Conservation (phyloP, 2,888 invertebrate genomes). For the Allophyes oxyacanthae region DNA sequence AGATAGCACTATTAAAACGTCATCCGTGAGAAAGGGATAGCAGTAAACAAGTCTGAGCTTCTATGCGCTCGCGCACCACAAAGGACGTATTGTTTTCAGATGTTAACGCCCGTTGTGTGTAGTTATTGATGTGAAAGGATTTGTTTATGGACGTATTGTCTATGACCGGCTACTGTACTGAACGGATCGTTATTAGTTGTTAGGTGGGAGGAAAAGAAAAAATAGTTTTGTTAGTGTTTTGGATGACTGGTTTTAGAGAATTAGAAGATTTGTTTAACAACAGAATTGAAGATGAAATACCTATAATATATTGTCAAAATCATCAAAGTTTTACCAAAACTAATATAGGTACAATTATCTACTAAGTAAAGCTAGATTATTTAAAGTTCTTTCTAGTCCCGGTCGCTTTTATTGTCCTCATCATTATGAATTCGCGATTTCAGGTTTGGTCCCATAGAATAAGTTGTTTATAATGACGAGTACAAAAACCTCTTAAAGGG, state of each 20-base stretch:
- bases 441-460: too few species aligned
- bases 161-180: slow-evolving; percentile 60
- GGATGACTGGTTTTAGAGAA: slow-evolving; percentile 1
- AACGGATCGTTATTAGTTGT: slow-evolving; percentile 24
- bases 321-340: too few species aligned
- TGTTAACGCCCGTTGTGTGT: slow-evolving; percentile 73
- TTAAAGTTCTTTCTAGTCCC: too few species aligned
- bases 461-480: too few species aligned
- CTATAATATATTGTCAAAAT: too few species aligned
- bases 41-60: slow-evolving; percentile 59
- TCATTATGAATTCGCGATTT: too few species aligned
- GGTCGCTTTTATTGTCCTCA: too few species aligned
- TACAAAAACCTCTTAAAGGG: too few species aligned
- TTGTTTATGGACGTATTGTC: slow-evolving; percentile 65
- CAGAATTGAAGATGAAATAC: background rate
- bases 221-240: slow-evolving; percentile 15
- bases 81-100: slow-evolving; percentile 72
- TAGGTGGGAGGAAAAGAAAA: slow-evolving; percentile 31
- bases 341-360: too few species aligned
- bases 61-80: slow-evolving; percentile 70
- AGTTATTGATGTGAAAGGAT: slow-evolving; percentile 66
- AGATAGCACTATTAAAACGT: slow-evolving; percentile 61
- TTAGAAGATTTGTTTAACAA: background rate
- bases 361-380: too few species aligned
- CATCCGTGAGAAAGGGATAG: slow-evolving; percentile 57